Conservation (phyloP, 2,113 vertebrate species). For the Oreochromis niloticus region DNA sequence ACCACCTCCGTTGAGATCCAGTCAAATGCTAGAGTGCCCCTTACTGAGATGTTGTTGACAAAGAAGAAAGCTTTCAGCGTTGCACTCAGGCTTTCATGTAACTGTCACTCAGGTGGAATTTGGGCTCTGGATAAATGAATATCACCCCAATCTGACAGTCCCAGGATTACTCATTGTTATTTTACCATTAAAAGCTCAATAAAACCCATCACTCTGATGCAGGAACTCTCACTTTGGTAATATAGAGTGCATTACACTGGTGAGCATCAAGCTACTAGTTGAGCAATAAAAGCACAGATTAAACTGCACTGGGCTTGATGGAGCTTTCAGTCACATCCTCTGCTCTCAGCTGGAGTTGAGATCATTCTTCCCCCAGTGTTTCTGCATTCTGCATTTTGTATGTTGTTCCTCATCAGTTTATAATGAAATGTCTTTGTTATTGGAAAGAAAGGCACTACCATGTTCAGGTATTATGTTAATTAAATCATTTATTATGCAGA, state of each 20-base stretch:
- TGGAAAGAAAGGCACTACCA: background rate
- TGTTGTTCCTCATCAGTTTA: background rate
- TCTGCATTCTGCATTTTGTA: background rate
- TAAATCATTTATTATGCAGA: background rate
- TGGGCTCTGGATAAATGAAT: background rate
- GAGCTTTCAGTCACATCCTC: background rate
- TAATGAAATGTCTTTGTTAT: background rate
- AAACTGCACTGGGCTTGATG: background rate
- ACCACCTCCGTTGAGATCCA: background rate
- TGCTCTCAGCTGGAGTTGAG: background rate
- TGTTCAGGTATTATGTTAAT: background rate
- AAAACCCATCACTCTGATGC: background rate
- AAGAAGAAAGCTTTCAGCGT: rapidly evolving
- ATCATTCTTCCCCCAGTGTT: background rate
- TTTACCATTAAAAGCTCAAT: background rate
- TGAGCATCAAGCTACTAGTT: background rate
- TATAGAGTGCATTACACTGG: background rate
- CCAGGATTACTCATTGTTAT: background rate
- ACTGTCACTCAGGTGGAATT: background rate
- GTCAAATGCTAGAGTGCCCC: background rate
- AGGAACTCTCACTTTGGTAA: background rate
- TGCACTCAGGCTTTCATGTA: background rate
- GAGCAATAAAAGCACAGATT: background rate
- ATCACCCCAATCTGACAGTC: background rate
- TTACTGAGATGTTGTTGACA: background rate